Base-by-base conservation (phyloP, 2,888 invertebrate species). In the Psylliodes chrysocephalus region DNA sequence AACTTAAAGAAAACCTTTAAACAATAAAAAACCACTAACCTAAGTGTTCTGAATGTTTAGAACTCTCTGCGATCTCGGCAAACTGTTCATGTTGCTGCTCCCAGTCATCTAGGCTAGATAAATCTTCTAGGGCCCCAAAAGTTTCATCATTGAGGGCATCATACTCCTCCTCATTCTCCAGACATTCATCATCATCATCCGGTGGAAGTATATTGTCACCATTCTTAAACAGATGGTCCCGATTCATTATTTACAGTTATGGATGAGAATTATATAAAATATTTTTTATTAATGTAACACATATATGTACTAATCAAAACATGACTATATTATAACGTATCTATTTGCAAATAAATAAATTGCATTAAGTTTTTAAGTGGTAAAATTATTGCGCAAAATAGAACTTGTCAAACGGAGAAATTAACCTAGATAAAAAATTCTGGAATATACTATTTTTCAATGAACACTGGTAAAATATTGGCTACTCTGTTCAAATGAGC, bases 121-220 rank as follows among this genome's bases (percentile, higher is more conserved):
- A 69, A 73, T 88, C 85, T 77, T 89, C 90, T 70, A 89, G 90
- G 54, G 89, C 89, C 19, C 95, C 95, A 81, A 96, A 96, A 0
- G 96, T 96, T 83, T 95, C 95, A 82, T 95, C 93, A 75, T 96
- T 96, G 69, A 95, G 87, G 0, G 94, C 94, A 84, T 96, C 95
- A 82, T 94, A 95, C 77, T 94, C 94, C 68, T 93, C 94, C 2
- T 89, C 88, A 61, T 85, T 85, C 67, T 85, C 88, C 19, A 85
- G 84, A 54, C 79, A 78, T 67, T 88, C 89, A 42, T 85, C 83
- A 46, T 87, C 88, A 75, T 89, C 89, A 75, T 89, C 89, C 71
- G 90, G 89, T n/a, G 78, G 77, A 60, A 77, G 73, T 51, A 77
- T 63, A 55, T 60, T 68, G 38, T 80, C 79, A 53, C 78, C 80